Conservation (phyloP, 2,113 vertebrate genomes). For the Conger conger region DNA sequence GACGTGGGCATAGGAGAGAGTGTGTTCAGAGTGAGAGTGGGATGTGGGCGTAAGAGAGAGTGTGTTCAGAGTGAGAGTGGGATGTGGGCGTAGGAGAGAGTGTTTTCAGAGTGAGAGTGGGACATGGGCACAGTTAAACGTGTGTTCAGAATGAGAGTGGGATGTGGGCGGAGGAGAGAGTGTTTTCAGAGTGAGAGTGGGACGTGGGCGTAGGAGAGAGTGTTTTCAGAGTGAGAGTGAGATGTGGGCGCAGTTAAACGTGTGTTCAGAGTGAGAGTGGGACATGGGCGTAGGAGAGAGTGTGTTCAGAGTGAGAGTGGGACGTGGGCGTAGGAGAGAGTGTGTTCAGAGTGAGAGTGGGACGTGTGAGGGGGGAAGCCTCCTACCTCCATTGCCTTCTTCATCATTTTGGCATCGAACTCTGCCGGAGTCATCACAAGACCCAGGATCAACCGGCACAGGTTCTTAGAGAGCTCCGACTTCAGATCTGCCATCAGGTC, state of each 20-base stretch:
- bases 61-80: background rate
- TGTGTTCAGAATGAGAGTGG: background rate
- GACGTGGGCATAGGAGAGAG: no score
- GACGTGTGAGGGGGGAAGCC: background rate
- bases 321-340: no score
- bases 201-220: no score
- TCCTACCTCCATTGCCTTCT: constrained; percentile 89
- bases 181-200: background rate
- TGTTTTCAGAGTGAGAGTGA: background rate
- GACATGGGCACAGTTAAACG: no score
- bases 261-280: background rate
- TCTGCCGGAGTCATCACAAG: constrained; percentile 90
- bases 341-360: background rate
- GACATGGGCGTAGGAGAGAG: no score
- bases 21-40: background rate
- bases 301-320: no score
- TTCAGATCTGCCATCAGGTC: constrained; percentile 94
- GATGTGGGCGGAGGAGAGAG: background rate
- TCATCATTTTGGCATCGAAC: constrained; percentile 95
- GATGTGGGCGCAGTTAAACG: no score
- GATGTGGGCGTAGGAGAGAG: no score
- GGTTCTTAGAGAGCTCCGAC: constrained; percentile 88
- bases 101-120: background rate
- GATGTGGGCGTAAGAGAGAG: no score
- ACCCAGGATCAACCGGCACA: constrained; percentile 85